These are phyloP conservation scores for Chinchilla lanigera DNA, from an alignment of 2,113 vertebrate species.

Conservation along the genomic window DNA sequence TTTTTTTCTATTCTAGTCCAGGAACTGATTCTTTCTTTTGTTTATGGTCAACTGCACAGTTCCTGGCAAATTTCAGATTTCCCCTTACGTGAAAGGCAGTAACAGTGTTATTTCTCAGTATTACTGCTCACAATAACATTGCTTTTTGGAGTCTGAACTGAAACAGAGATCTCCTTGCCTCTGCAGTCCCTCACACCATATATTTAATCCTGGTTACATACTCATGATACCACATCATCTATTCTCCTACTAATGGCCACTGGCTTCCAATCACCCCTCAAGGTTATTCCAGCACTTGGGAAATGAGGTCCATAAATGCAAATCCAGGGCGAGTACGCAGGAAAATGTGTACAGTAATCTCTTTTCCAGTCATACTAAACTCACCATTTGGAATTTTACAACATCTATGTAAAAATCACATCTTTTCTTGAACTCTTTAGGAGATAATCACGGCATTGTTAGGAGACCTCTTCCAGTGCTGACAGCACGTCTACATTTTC, in stretches of 20 bases:
- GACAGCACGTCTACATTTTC: not conserved
- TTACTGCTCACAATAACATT: not conserved
- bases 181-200: not conserved
- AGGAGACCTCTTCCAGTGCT: not conserved
- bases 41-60: not conserved
- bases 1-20: not conserved
- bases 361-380: not conserved
- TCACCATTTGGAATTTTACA: not conserved
- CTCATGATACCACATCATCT: not conserved
- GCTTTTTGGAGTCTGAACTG: not conserved
- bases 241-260: not conserved
- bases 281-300: not conserved
- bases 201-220: not conserved
- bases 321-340: not conserved
- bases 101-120: not conserved
- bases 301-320: not conserved
- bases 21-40: not conserved
- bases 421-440: not conserved
- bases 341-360: not conserved
- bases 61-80: slow-evolving; percentile 2
- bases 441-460: not conserved
- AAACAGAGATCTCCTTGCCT: not conserved
- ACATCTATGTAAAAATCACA: not conserved
- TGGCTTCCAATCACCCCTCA: not conserved
- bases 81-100: not conserved